These are phyloP conservation scores for Clarias batrachus DNA, from an alignment of 2,113 vertebrate species.

Conservation along the genomic window DNA sequence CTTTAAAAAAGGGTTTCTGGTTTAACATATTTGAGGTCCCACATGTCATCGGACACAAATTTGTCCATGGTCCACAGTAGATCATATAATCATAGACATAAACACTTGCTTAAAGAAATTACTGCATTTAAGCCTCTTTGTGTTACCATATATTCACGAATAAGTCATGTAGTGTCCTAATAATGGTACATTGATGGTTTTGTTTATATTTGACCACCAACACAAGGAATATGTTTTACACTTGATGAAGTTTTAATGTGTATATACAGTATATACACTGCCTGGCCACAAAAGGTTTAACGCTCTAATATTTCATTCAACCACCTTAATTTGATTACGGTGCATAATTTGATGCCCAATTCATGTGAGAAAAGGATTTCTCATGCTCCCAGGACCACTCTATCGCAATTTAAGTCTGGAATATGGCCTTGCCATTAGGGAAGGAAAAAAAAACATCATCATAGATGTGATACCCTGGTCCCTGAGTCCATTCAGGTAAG, in stretches of 20 bases:
- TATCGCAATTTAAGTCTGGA: too few species aligned
- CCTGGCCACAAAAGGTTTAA: too few species aligned
- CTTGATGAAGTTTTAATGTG: not conserved
- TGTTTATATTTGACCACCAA: not conserved
- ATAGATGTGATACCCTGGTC: too few species aligned
- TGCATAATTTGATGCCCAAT: too few species aligned
- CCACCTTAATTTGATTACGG: too few species aligned
- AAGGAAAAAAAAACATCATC: too few species aligned
- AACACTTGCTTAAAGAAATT: not conserved
- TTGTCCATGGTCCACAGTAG: not conserved
- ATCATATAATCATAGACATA: not conserved
- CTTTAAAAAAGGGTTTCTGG: not conserved
- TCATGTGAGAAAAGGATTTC: too few species aligned
- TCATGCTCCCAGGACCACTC: too few species aligned
- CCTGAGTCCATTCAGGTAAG: too few species aligned
- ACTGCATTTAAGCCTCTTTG: not conserved
- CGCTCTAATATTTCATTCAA: too few species aligned
- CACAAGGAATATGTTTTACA: not conserved
- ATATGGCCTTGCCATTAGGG: too few species aligned
- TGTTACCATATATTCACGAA: not conserved
- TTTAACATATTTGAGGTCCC: not conserved
- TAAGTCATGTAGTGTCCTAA: not conserved
- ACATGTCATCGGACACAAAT: not conserved
- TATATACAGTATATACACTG: not conserved
- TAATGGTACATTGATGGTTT: not conserved